These are phyloP conservation scores for Lissonota sp. DNA, from an alignment of 2,888 invertebrate species.

Conservation along the genomic window DNA sequence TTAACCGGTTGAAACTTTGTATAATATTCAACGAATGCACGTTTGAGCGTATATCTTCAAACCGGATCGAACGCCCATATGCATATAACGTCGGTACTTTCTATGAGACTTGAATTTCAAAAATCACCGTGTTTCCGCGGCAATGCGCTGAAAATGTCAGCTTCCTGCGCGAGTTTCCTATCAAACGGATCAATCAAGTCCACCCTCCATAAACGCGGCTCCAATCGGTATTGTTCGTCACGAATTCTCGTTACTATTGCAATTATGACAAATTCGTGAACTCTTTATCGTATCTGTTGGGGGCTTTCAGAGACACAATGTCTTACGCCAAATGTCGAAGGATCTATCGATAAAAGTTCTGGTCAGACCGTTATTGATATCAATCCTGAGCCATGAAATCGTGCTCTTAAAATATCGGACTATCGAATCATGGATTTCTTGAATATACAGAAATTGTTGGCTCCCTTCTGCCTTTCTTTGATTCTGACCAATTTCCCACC, in stretches of 20 bases:
- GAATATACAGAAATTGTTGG: neutral
- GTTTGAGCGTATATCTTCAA: neutral
- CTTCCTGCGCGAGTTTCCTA: constrained; percentile 15
- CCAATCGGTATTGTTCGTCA: neutral
- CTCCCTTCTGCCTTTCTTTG: too few relatives aligned
- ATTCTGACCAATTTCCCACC: too few relatives aligned
- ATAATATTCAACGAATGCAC: neutral
- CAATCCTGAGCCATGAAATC: too few relatives aligned
- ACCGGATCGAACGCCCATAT: neutral
- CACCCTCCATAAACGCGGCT: neutral
- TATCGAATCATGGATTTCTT: neutral
- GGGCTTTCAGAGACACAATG: neutral
- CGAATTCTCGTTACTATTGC: neutral
- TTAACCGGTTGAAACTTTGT: constrained; percentile 31
- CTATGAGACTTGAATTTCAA: constrained; percentile 22
- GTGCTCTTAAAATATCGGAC: neutral
- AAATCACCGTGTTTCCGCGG: neutral
- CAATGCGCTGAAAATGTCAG: neutral
- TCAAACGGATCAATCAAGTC: neutral
- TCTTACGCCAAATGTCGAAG: neutral
- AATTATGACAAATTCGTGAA: neutral
- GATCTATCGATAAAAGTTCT: neutral
- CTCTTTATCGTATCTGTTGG: too few relatives aligned
- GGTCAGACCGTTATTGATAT: neutral
- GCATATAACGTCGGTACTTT: constrained; percentile 21